These are phyloP conservation scores for Agriopis marginaria DNA, from an alignment of 2,888 invertebrate genomes.

Conservation along the genomic window DNA sequence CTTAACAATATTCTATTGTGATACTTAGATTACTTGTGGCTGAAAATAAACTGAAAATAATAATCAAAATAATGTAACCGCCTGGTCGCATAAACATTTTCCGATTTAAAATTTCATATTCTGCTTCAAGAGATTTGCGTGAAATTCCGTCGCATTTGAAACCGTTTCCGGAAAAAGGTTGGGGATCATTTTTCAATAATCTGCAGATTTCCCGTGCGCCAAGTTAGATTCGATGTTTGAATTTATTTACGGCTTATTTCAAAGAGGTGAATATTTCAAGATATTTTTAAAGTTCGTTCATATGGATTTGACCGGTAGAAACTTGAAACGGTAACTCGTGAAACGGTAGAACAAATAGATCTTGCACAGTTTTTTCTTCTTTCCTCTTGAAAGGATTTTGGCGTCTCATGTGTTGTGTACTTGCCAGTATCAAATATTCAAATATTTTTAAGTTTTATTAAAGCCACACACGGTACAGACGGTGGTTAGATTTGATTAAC, in stretches of 20 bases:
- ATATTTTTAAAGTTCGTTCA: neutral
- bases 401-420: too few relatives aligned
- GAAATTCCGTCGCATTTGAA: constrained; percentile 63
- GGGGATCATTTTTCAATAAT: constrained; percentile 74
- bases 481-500: too few relatives aligned
- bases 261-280: neutral
- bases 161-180: constrained; percentile 58
- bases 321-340: too few relatives aligned
- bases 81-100: constrained; percentile 47
- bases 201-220: constrained; percentile 51
- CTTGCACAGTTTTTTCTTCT: too few relatives aligned
- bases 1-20: too few relatives aligned
- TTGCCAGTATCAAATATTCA: too few relatives aligned
- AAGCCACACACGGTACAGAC: too few relatives aligned
- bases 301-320: too few relatives aligned
- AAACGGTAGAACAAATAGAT: too few relatives aligned
- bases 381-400: too few relatives aligned
- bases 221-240: constrained; percentile 12
- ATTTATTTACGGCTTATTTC: constrained; percentile 8
- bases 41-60: neutral
- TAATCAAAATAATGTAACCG: neutral
- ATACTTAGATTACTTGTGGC: too few relatives aligned
- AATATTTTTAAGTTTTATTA: too few relatives aligned
- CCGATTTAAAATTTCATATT: constrained; percentile 50
- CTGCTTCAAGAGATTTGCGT: constrained; percentile 60